Evolutionary conservation across 2,113 vertebrate genomes (phyloP).

Genomic region (Hypomesus transpacificus): DNA sequence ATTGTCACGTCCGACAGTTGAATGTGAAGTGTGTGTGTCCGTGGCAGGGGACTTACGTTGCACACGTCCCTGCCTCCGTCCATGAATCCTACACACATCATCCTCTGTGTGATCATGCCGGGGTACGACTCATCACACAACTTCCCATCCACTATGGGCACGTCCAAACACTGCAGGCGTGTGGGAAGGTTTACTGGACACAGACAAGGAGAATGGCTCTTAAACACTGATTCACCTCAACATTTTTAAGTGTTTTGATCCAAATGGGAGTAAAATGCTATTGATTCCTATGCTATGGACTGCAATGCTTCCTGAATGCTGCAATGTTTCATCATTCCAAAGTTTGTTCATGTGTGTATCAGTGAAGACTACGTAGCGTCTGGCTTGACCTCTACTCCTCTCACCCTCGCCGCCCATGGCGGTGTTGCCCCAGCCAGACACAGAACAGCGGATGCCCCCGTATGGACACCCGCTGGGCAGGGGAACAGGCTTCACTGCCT

Average conservation of each 20-base stretch:
- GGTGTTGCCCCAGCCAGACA: constrained; percentile 66
- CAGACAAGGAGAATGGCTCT: not conserved
- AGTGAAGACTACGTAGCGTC: not conserved
- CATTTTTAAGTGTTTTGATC: too few relatives aligned
- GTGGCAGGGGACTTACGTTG: constrained; percentile 38
- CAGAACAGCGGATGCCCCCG: constrained; percentile 47
- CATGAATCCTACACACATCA: constrained; percentile 66
- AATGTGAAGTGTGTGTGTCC: too few relatives aligned
- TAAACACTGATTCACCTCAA: not conserved
- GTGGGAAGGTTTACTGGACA: constrained; percentile 40
- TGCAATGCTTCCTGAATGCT: too few relatives aligned
- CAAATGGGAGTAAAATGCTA: too few relatives aligned
- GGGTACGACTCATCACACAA: constrained; percentile 60
- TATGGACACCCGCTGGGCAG: constrained; percentile 52
- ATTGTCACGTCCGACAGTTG: too few relatives aligned
- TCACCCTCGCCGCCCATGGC: constrained; percentile 31
- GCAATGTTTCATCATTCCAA: too few relatives aligned
- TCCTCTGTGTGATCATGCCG: constrained; percentile 62
- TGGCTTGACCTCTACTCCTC: constrained; percentile 1
- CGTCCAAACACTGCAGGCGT: constrained; percentile 64
- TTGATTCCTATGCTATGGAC: too few relatives aligned
- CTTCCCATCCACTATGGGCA: constrained; percentile 44
- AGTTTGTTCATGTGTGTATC: not conserved
- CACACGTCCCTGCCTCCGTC: constrained; percentile 64
- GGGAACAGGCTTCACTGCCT: constrained; percentile 47